These are phyloP conservation scores for Macrophya annulata DNA, from an alignment of 2,888 invertebrate species.

Conservation along the genomic window DNA sequence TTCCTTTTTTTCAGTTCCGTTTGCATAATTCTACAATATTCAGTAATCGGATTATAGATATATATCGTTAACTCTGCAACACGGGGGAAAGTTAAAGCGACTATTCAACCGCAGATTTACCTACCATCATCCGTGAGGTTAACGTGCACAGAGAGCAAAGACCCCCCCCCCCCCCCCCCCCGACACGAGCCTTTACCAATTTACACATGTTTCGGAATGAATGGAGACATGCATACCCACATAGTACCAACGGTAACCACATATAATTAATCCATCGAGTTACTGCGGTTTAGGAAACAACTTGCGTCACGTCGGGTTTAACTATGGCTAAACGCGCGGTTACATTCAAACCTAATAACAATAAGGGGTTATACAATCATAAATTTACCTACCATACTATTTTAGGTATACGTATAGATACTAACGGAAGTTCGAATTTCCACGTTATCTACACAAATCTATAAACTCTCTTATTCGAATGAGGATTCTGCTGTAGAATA, in stretches of 20 bases:
- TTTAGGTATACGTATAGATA: neutral
- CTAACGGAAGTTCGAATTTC: slow-evolving; percentile 11
- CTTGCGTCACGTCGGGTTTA: slow-evolving; percentile 14
- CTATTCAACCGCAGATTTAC: slow-evolving; percentile 4
- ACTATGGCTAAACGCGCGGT: slow-evolving; percentile 9
- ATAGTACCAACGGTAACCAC: neutral
- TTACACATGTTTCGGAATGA: slow-evolving; percentile 33
- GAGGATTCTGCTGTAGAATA: neutral
- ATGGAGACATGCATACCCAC: slow-evolving; percentile 12
- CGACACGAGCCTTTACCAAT: slow-evolving; percentile 20
- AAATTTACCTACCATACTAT: neutral
- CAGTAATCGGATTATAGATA: neutral
- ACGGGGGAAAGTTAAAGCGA: neutral
- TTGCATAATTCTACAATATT: neutral
- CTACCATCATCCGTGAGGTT: neutral
- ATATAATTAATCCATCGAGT: slow-evolving; percentile 21
- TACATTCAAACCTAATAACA: neutral
- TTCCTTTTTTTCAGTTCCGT: neutral
- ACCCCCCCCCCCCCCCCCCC: no score
- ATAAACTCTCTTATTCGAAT: slow-evolving; percentile 1
- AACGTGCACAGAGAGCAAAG: neutral
- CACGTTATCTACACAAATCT: neutral
- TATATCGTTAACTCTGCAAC: neutral
- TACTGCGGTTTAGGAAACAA: slow-evolving; percentile 25
- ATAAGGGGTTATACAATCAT: slow-evolving; percentile 16